A percentile compares a stretch with the other conserved stretches of the same genome.
Evolutionary conservation across 2,888 invertebrate species (phyloP).

Genomic region (Cheilosia variabilis): DNA sequence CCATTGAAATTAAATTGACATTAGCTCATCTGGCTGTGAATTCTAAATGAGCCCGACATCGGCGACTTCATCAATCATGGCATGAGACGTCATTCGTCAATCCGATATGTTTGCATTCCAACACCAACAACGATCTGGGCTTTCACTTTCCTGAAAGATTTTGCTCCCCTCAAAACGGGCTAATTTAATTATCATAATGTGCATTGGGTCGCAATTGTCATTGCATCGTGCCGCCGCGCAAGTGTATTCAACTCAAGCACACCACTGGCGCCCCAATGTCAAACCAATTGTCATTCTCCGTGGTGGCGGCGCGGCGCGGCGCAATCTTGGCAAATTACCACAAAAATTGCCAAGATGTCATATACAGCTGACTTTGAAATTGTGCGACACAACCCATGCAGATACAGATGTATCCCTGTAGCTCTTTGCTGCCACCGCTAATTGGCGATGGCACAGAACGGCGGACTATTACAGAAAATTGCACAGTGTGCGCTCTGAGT

Average conservation of each 20-base stretch:
- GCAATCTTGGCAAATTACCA: constrained; percentile 49
- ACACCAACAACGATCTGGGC: neutral
- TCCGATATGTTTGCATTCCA: constrained; percentile 13
- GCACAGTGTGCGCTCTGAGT: neutral
- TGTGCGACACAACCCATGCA: constrained; percentile 21
- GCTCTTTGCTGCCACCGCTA: constrained; percentile 25
- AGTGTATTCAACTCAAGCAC: constrained; percentile 32
- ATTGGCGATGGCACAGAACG: constrained; percentile 22
- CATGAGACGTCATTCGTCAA: constrained; percentile 39
- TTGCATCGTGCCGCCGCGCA: constrained; percentile 42
- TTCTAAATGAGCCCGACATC: constrained; percentile 31
- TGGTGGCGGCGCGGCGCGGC: neutral
- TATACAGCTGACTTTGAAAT: constrained; percentile 54
- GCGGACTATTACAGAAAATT: constrained; percentile 5
- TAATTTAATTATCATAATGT: constrained; percentile 44
- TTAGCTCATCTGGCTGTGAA: constrained; percentile 12
- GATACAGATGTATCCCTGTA: neutral
- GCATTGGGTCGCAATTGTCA: constrained; percentile 46
- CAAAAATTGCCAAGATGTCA: constrained; percentile 19
- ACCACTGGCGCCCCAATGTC: constrained; percentile 46
- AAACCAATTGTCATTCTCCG: constrained; percentile 53
- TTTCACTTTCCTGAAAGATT: constrained; percentile 51
- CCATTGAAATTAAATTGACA: neutral
- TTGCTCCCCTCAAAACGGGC: constrained; percentile 32
- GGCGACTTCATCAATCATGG: constrained; percentile 44